Percentiles rank a stretch among this genome's conserved stretches.
These are phyloP conservation scores for Drosophila cyrtoloma DNA, from an alignment of 2,888 invertebrate species.

Conservation along the genomic window DNA sequence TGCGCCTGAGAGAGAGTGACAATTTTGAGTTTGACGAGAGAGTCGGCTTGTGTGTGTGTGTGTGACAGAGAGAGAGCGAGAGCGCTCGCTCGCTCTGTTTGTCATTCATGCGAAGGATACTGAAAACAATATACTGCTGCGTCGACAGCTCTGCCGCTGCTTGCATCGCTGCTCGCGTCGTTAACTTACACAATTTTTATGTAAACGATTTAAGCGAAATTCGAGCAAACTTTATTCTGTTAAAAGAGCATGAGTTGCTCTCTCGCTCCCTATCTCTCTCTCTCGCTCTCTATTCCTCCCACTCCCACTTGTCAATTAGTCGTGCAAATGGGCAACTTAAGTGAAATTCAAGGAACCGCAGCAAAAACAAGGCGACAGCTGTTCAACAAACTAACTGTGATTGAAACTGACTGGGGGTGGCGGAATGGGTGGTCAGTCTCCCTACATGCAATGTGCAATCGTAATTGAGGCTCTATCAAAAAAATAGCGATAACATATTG, in stretches of 20 bases:
- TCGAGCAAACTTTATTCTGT: slow-evolving; percentile 72
- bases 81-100: not conserved
- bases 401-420: slow-evolving; percentile 18
- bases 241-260: slow-evolving; percentile 12
- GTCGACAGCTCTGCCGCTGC: slow-evolving; percentile 30
- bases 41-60: slow-evolving; percentile 6
- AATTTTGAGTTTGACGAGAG: slow-evolving; percentile 12
- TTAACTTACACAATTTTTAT: slow-evolving; percentile 43
- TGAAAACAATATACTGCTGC: slow-evolving; percentile 42
- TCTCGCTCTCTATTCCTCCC: too few species aligned
- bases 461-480: not conserved
- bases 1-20: slow-evolving; percentile 29
- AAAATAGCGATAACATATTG: not conserved
- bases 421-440: not conserved
- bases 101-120: slow-evolving; percentile 75
- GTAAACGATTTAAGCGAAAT: slow-evolving; percentile 59
- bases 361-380: slow-evolving; percentile 46
- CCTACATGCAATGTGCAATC: not conserved
- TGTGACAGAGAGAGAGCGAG: not conserved
- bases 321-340: slow-evolving; percentile 36
- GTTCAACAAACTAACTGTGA: slow-evolving; percentile 40
- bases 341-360: slow-evolving; percentile 53
- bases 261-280: not conserved
- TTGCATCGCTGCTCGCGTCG: slow-evolving; percentile 19
- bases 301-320: slow-evolving; percentile 66